A percentile compares a stretch with the other conserved stretches of the same genome.
phyloP scores from a whole-genome alignment of 35 echinoderm and acorn worm genomes.

The Apostichopus parvimensis region DNA sequence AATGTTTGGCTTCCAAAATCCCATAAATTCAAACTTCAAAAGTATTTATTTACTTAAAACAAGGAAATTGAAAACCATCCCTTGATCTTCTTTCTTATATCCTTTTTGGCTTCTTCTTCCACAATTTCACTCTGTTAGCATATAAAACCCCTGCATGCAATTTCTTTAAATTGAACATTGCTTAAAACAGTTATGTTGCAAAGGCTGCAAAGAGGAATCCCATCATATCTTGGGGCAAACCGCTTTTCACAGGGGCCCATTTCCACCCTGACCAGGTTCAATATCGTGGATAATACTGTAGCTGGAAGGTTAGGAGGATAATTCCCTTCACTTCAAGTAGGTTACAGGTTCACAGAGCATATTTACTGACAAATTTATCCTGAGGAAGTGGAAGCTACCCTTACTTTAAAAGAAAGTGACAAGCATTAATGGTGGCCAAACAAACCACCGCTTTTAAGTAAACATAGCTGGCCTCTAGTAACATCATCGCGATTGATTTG shows the following conservation, averaged over 20 bases:
- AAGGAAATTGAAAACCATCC: too few species aligned
- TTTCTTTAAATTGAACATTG: constrained; percentile 28
- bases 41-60: too few species aligned
- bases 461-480: not conserved
- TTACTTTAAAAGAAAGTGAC: not conserved
- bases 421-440: not conserved
- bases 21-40: too few species aligned
- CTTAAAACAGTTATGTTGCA: not conserved
- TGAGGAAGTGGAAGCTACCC: not conserved
- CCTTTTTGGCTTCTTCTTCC: not conserved
- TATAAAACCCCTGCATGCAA: constrained; percentile 8
- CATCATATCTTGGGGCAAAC: not conserved
- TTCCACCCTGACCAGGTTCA: not conserved
- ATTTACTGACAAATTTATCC: not conserved
- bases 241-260: constrained; percentile 15
- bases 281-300: not conserved
- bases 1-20: too few species aligned
- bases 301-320: not conserved
- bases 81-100: too few species aligned
- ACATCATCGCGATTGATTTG: not conserved
- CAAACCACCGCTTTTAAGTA: not conserved
- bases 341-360: not conserved
- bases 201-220: not conserved
- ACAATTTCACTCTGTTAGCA: not conserved
- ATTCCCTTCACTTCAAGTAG: not conserved